phyloP scores from a whole-genome alignment of 2,113 vertebrate genomes.

The Paradisaea rubra region DNA sequence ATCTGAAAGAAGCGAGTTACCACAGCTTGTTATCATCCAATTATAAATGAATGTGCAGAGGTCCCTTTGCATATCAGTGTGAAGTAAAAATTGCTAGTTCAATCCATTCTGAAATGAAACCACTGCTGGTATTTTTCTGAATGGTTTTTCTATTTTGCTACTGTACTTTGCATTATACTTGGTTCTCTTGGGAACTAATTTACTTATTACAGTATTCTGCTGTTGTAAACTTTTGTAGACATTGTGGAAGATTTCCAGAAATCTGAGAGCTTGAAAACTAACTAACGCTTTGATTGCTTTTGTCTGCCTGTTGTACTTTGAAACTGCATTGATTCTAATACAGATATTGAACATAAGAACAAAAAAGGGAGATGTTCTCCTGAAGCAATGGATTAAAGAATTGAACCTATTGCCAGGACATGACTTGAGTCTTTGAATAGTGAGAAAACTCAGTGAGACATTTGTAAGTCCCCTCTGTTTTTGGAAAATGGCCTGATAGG shows the following conservation, averaged over 20 bases:
- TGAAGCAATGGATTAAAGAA: not conserved
- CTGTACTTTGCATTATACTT: not conserved
- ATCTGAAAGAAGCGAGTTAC: not conserved
- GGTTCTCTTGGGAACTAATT: not conserved
- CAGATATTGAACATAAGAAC: not conserved
- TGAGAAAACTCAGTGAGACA: not conserved
- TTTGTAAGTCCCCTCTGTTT: not conserved
- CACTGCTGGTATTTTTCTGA: not conserved
- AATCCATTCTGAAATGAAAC: not conserved
- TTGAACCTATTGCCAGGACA: not conserved
- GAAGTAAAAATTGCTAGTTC: not conserved
- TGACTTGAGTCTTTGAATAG: not conserved
- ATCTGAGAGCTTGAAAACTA: not conserved
- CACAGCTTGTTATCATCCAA: not conserved
- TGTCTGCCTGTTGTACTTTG: not conserved
- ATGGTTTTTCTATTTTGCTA: not conserved
- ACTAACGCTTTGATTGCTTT: not conserved
- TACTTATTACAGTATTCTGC: not conserved
- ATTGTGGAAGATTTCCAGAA: not conserved
- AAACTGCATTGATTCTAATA: not conserved
- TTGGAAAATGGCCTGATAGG: not conserved
- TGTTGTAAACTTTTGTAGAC: not conserved
- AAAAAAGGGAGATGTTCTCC: not conserved
- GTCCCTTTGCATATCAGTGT: not conserved
- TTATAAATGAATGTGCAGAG: not conserved